Conservation (phyloP, 2,888 invertebrate genomes). For the Gasteruption jaculator region DNA sequence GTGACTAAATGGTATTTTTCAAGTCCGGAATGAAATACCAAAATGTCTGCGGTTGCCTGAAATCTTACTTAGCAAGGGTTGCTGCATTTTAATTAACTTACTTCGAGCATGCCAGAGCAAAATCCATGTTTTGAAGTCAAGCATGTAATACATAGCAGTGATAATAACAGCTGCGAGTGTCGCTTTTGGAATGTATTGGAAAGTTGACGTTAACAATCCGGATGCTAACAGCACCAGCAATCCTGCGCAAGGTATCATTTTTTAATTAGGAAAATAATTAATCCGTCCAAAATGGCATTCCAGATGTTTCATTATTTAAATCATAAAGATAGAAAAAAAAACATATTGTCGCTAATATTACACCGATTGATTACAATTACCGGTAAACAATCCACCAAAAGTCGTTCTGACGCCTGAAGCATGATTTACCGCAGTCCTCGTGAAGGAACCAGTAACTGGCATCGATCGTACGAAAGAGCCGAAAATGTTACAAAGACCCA, state of each 20-base stretch:
- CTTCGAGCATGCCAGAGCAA: constrained; percentile 55
- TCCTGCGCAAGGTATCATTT: constrained; percentile 44
- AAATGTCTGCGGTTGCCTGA: too few relatives aligned
- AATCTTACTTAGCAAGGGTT: too few relatives aligned
- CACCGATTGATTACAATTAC: constrained; percentile 17
- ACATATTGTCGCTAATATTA: not conserved
- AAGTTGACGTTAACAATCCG: constrained; percentile 55
- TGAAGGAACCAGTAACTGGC: constrained; percentile 83
- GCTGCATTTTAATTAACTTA: too few relatives aligned
- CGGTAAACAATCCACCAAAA: constrained; percentile 71
- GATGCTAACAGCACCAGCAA: constrained; percentile 55
- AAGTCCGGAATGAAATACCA: too few relatives aligned
- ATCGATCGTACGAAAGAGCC: constrained; percentile 79
- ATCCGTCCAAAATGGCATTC: too few relatives aligned
- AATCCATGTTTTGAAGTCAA: constrained; percentile 52
- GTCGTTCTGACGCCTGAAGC: constrained; percentile 82
- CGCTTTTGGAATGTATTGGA: constrained; percentile 56
- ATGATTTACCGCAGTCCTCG: constrained; percentile 83
- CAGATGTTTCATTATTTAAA: too few relatives aligned
- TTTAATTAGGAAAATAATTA: constrained; percentile 9
- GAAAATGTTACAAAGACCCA: constrained; percentile 73
- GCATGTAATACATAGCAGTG: constrained; percentile 58
- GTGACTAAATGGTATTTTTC: too few relatives aligned
- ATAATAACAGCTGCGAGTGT: constrained; percentile 60
- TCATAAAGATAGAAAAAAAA: not conserved